Evolutionary conservation across 1,140 invertebrate genomes (phyloP).

Genomic region (Paralvinella palmiformis): DNA sequence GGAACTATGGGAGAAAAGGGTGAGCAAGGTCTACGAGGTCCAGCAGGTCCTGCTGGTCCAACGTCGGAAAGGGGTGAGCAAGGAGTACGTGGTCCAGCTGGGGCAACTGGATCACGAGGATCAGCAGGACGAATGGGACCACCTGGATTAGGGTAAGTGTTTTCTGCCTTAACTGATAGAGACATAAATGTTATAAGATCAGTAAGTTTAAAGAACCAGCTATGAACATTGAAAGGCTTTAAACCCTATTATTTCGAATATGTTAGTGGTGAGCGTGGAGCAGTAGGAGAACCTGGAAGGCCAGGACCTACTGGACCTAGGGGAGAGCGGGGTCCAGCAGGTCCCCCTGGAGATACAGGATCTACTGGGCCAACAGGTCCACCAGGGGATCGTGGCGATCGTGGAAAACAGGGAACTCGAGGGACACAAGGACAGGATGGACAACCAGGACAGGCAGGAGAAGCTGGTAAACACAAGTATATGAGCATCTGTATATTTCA

Average conservation of each 20-base stretch:
- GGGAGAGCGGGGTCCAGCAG: conserved; percentile 7
- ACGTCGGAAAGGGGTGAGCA: not conserved
- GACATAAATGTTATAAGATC: no score
- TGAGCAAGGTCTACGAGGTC: conserved; percentile 4
- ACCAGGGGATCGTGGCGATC: conserved; percentile 1
- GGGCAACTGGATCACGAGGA: conserved; percentile 1
- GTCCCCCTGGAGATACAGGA: not conserved
- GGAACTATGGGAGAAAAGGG: conserved; percentile 8
- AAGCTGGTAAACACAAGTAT: not conserved
- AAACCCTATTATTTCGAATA: no score
- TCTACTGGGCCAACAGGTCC: not conserved
- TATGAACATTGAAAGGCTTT: no score
- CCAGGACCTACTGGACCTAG: conserved; percentile 5
- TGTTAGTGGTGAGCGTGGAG: no score
- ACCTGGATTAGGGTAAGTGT: no score
- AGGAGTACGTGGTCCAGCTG: not conserved
- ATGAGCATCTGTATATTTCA: not conserved
- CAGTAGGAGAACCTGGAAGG: not conserved
- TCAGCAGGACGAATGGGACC: not conserved
- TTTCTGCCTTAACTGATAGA: no score
- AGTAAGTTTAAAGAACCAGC: no score
- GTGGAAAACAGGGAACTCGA: not conserved
- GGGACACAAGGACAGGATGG: conserved; percentile 3
- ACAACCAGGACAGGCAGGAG: not conserved
- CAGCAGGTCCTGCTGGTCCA: not conserved